phyloP scores from a whole-genome alignment of 1,140 invertebrate species.

The Oreohelix idahoensis region DNA sequence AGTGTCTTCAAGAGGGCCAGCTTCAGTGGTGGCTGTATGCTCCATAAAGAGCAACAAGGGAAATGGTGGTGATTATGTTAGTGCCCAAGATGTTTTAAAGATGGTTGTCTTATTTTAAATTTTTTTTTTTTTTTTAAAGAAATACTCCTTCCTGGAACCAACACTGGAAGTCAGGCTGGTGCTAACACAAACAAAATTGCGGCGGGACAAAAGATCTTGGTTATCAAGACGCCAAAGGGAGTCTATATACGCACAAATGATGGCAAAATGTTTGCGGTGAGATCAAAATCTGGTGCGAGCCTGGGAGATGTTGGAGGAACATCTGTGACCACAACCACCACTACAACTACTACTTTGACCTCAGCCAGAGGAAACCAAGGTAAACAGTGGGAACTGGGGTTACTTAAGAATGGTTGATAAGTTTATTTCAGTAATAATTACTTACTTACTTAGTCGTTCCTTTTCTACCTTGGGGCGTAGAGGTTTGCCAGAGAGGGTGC shows the following conservation, averaged over 20 bases:
- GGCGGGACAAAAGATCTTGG: constrained; percentile 92
- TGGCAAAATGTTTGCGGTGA: constrained; percentile 93
- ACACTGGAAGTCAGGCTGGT: constrained; percentile 79
- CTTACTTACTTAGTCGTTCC: too few species aligned
- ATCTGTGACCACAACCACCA: constrained; percentile 46
- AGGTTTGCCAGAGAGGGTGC: too few species aligned
- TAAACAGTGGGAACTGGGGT: too few species aligned
- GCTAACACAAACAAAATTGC: constrained; percentile 81
- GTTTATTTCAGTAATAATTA: too few species aligned
- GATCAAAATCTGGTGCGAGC: constrained; percentile 53
- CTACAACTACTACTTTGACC: constrained; percentile 45
- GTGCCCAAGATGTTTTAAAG: too few species aligned
- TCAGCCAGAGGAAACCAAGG: constrained; percentile 25
- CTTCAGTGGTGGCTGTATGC: too few species aligned
- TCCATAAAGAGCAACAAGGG: too few species aligned
- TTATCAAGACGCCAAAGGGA: constrained; percentile 93
- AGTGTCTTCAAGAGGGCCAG: too few species aligned
- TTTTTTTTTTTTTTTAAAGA: constrained; percentile 75
- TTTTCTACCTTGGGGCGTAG: too few species aligned
- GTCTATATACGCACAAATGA: constrained; percentile 95
- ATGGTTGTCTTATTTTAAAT: too few species aligned
- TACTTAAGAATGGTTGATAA: too few species aligned
- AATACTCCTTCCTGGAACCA: constrained; percentile 90
- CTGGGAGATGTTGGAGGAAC: constrained; percentile 30
- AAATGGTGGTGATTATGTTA: too few species aligned